phyloP scores from a whole-genome alignment of 1,140 invertebrate species.

The Nasonia vitripennis region DNA sequence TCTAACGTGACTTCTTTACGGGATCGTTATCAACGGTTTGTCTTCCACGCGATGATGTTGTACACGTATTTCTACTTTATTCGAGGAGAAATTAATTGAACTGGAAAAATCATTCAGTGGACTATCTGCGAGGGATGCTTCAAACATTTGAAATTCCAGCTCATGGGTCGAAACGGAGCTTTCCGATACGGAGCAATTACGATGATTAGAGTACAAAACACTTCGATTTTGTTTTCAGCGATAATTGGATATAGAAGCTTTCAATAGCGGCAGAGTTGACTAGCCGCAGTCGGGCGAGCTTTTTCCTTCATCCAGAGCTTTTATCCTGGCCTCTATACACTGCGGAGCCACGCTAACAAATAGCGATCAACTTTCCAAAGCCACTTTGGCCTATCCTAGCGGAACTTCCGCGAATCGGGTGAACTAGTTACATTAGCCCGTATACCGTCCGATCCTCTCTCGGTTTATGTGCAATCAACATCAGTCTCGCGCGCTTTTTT shows the following conservation, averaged over 20 bases:
- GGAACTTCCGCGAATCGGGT: neutral
- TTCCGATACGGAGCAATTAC: too few relatives aligned
- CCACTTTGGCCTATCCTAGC: neutral
- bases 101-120: too few relatives aligned
- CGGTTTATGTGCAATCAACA: neutral
- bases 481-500: neutral
- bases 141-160: too few relatives aligned
- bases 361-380: slow-evolving; percentile 5
- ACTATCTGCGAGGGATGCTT: too few relatives aligned
- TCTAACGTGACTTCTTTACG: neutral
- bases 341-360: neutral
- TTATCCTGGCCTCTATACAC: neutral
- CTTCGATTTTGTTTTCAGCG: too few relatives aligned
- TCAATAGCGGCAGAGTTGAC: too few relatives aligned
- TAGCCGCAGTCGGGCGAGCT: neutral
- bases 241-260: too few relatives aligned
- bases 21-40: neutral
- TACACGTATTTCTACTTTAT: neutral
- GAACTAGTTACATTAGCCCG: neutral
- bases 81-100: neutral
- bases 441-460: neutral
- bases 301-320: neutral
- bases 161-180: too few relatives aligned
- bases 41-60: neutral
- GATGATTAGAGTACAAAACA: too few relatives aligned